These are phyloP conservation scores for Vireo altiloquus DNA, from an alignment of 2,113 vertebrate species.

Conservation along the genomic window DNA sequence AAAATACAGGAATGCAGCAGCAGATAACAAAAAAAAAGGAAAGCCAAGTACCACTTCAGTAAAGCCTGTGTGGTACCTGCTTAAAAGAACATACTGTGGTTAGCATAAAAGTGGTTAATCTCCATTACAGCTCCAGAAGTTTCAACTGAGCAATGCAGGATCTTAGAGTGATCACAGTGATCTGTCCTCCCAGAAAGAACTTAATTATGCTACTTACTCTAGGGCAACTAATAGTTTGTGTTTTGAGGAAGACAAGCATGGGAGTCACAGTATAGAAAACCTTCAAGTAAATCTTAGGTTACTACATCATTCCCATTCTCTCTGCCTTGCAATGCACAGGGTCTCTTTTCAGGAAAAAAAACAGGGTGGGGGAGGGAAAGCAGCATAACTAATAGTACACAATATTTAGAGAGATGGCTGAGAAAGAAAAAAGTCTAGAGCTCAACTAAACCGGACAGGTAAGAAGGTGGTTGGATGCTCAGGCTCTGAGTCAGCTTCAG, in stretches of 20 bases:
- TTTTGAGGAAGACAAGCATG: background rate
- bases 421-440: background rate
- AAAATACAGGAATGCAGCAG: background rate
- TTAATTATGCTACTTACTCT: background rate
- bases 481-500: background rate
- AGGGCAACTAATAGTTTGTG: background rate
- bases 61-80: background rate
- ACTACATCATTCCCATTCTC: accelerated
- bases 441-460: background rate
- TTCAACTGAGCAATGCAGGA: background rate
- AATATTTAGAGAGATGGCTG: background rate
- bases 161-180: background rate
- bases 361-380: accelerated
- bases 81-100: background rate
- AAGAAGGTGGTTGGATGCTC: background rate
- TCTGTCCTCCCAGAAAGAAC: background rate
- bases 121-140: background rate
- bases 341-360: accelerated
- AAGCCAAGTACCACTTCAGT: background rate
- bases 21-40: background rate
- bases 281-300: background rate
- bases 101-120: background rate
- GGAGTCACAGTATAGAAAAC: background rate
- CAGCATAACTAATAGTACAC: background rate
- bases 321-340: background rate